Conservation (phyloP, 2,797 vertebrate genomes). For the Melopsittacus undulatus region DNA sequence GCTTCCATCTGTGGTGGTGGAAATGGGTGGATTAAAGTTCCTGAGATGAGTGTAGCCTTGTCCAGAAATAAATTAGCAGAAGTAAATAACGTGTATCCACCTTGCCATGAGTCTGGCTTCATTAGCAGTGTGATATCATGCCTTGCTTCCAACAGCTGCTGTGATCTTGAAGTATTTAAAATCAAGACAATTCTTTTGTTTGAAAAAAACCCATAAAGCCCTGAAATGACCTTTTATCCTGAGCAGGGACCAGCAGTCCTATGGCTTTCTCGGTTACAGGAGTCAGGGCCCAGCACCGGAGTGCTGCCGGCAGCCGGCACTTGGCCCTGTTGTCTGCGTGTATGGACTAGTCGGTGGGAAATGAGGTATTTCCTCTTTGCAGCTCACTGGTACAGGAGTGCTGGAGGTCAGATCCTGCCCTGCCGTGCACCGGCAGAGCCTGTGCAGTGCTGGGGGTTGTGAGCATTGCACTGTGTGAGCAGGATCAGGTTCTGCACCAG, state of each 20-base stretch:
- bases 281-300: slow-evolving; percentile 12
- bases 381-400: not conserved
- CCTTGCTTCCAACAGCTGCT: not conserved
- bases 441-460: rapidly evolving
- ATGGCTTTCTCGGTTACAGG: slow-evolving; percentile 53
- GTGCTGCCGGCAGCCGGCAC: slow-evolving; percentile 18
- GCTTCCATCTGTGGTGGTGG: not conserved
- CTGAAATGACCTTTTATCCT: slow-evolving; percentile 41
- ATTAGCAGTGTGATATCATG: not conserved
- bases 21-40: not conserved
- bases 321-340: slow-evolving; percentile 64
- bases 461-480: not conserved
- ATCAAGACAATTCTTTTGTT: not conserved
- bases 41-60: not conserved
- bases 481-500: slow-evolving; percentile 1
- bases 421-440: not conserved
- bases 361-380: slow-evolving; percentile 72
- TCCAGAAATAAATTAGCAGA: not conserved
- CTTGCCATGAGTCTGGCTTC: not conserved
- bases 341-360: slow-evolving; percentile 68
- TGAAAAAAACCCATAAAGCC: not conserved
- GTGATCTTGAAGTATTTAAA: not conserved
- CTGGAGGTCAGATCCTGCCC: slow-evolving; percentile 24
- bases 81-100: not conserved
- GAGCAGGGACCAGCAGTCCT: slow-evolving; percentile 17